Conservation (phyloP, 2,888 invertebrate genomes). For the Aphidius colemani region DNA sequence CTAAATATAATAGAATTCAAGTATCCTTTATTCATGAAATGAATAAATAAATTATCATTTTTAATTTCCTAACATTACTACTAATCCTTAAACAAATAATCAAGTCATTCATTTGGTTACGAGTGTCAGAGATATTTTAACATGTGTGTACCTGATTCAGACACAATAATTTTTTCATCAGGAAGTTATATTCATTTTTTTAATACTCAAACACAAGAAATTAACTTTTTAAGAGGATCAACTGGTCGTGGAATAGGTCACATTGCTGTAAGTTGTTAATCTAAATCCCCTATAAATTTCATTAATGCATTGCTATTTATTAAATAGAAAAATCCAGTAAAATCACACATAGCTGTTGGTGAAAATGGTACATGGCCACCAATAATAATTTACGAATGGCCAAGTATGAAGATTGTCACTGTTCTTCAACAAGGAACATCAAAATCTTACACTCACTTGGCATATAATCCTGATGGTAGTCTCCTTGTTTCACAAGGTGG, state of each 20-base stretch:
- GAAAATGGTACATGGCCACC: constrained; percentile 77
- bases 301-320: constrained; percentile 34
- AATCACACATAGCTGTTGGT: constrained; percentile 78
- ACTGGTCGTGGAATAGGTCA: constrained; percentile 83
- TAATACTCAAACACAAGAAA: constrained; percentile 68
- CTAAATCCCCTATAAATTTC: constrained; percentile 33
- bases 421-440: constrained; percentile 79
- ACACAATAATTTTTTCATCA: constrained; percentile 77
- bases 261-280: constrained; percentile 67
- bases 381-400: constrained; percentile 84
- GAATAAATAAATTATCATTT: constrained; percentile 18
- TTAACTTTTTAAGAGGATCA: constrained; percentile 74
- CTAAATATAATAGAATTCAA: constrained; percentile 68
- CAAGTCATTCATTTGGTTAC: constrained; percentile 84
- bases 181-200: constrained; percentile 83
- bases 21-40: constrained; percentile 65
- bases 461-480: constrained; percentile 81
- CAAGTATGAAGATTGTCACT: constrained; percentile 74
- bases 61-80: background rate
- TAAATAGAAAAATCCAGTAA: constrained; percentile 67
- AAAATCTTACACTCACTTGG: constrained; percentile 72
- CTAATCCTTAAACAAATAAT: constrained; percentile 21
- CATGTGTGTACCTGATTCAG: constrained; percentile 74
- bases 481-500: constrained; percentile 82
- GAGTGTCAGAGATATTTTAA: constrained; percentile 82